Conservation (phyloP, 2,888 invertebrate species). For the Eremobia ochroleuca region DNA sequence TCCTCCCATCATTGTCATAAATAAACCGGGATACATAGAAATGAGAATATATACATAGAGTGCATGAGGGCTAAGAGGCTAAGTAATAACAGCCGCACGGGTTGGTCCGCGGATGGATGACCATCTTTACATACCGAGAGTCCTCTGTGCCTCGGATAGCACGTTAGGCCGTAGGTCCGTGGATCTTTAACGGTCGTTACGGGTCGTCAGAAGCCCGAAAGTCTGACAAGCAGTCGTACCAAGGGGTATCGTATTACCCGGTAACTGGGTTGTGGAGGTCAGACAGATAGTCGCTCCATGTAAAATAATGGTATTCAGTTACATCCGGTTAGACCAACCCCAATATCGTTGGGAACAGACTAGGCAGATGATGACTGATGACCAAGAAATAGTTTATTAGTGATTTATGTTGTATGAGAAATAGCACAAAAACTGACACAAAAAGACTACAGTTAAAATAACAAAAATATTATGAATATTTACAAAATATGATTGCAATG, state of each 20-base stretch:
- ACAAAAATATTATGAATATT: neutral
- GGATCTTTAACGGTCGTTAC: neutral
- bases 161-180: neutral
- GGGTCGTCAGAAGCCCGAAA: neutral
- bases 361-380: neutral
- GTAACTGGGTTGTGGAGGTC: neutral
- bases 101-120: neutral
- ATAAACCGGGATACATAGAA: neutral
- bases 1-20: neutral
- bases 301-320: neutral
- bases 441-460: neutral
- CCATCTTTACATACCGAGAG: neutral
- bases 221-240: neutral
- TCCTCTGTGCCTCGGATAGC: neutral
- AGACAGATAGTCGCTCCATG: neutral
- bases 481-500: neutral
- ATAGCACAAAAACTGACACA: neutral
- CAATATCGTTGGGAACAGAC: neutral
- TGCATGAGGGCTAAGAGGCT: neutral
- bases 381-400: neutral
- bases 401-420: neutral
- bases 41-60: neutral
- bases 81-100: neutral
- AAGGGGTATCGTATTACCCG: neutral
- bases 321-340: neutral